phyloP scores from a whole-genome alignment of 2,797 vertebrate species.

The Monodelphis domestica region DNA sequence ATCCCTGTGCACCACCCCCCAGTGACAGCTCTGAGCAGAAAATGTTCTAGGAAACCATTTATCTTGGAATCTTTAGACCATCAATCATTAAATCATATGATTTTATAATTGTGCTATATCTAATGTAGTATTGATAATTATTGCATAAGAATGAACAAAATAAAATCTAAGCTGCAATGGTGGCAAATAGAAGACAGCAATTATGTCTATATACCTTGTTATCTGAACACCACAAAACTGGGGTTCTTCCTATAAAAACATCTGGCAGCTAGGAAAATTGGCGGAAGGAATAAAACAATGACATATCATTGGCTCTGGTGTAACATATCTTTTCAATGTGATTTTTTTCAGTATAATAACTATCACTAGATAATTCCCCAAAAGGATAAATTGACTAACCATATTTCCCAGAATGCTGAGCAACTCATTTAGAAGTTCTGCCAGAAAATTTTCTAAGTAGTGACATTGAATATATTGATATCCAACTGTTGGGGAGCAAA shows the following conservation, averaged over 20 bases:
- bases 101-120: slow-evolving; percentile 44
- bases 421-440: neutral
- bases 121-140: slow-evolving; percentile 48
- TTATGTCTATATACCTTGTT: neutral
- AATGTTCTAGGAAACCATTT: slow-evolving; percentile 21
- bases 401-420: neutral
- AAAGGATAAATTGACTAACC: slow-evolving; percentile 18
- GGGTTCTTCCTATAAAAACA: neutral
- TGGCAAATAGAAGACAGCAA: neutral
- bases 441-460: neutral
- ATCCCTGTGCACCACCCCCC: neutral
- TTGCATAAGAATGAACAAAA: slow-evolving; percentile 37
- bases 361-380: neutral
- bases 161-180: neutral
- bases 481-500: slow-evolving; percentile 46
- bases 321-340: neutral
- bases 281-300: slow-evolving; percentile 42
- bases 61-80: slow-evolving; percentile 3
- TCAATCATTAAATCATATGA: slow-evolving; percentile 18
- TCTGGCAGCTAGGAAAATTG: slow-evolving; percentile 19
- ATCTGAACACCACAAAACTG: neutral
- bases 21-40: neutral
- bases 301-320: neutral
- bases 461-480: neutral
- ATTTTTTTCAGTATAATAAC: slow-evolving; percentile 21